phyloP scores from a whole-genome alignment of 2,113 vertebrate genomes.

The Fulmarus glacialis region DNA sequence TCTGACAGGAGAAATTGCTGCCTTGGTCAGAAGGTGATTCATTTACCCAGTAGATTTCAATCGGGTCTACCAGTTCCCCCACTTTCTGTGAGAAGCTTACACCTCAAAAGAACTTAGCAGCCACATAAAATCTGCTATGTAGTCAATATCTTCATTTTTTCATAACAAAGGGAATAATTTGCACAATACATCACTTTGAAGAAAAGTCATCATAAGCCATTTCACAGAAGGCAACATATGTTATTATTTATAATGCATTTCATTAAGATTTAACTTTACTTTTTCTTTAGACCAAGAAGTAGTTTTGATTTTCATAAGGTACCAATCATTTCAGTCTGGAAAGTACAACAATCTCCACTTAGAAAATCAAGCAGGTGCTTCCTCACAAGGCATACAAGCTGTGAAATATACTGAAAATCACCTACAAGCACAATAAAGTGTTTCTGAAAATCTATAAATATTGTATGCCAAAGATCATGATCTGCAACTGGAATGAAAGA shows the following conservation, averaged over 20 bases:
- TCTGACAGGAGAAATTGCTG: background rate
- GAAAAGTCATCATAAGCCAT: conserved; percentile 17
- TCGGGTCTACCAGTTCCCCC: background rate
- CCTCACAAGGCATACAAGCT: background rate
- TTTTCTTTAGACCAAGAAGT: conserved; percentile 45
- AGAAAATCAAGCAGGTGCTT: background rate
- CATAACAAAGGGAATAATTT: background rate
- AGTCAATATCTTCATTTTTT: background rate
- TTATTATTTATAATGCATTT: conserved; percentile 58
- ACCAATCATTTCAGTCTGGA: conserved; percentile 16
- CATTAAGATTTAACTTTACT: conserved; percentile 50
- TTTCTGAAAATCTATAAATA: background rate
- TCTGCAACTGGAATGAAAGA: background rate
- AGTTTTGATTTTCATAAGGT: conserved; percentile 54
- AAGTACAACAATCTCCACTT: conserved; percentile 16
- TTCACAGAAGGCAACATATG: conserved; percentile 43
- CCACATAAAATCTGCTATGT: background rate
- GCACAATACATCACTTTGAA: conserved; percentile 7
- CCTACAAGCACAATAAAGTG: background rate
- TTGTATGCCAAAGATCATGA: background rate
- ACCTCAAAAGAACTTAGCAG: background rate
- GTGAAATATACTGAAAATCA: background rate
- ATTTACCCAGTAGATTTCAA: background rate
- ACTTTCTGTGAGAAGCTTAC: background rate
- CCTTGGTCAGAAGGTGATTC: background rate